phyloP scores from a whole-genome alignment of 2,797 vertebrate genomes.

The Synaphobranchus kaupii region DNA sequence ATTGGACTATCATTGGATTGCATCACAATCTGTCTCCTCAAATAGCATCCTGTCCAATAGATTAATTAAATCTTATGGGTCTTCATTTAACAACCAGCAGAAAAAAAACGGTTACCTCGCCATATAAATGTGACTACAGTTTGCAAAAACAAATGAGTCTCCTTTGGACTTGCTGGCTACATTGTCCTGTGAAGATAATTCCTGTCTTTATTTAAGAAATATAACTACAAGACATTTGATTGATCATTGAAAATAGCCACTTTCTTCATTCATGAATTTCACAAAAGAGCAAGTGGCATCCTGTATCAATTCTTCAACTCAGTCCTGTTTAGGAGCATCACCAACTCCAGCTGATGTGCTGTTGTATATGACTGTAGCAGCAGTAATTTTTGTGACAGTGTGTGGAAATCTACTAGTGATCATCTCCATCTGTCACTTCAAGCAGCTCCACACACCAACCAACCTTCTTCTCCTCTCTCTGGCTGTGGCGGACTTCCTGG shows the following conservation, averaged over 20 bases:
- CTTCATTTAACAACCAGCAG: too few relatives aligned
- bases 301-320: not conserved
- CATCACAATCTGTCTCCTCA: too few relatives aligned
- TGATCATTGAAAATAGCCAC: not conserved
- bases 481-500: conserved; percentile 42
- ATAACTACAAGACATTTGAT: not conserved
- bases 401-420: conserved; percentile 50
- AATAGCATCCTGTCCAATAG: too few relatives aligned
- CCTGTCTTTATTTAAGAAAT: not conserved
- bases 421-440: conserved; percentile 48
- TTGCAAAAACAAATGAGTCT: too few relatives aligned
- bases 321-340: not conserved
- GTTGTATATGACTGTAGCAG: conserved; percentile 35
- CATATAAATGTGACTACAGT: too few relatives aligned
- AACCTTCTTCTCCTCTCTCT: conserved; percentile 49
- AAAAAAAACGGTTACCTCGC: too few relatives aligned
- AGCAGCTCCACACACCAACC: conserved; percentile 47
- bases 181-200: not conserved
- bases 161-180: not conserved
- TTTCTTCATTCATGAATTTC: not conserved
- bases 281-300: not conserved
- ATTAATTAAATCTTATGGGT: too few relatives aligned
- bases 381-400: conserved; percentile 45
- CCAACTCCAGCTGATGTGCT: conserved; percentile 26
- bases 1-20: too few relatives aligned